A percentile compares a stretch with the other conserved stretches of the same genome.
Conservation (phyloP, 2,797 vertebrate genomes). For the Myotis planiceps region DNA sequence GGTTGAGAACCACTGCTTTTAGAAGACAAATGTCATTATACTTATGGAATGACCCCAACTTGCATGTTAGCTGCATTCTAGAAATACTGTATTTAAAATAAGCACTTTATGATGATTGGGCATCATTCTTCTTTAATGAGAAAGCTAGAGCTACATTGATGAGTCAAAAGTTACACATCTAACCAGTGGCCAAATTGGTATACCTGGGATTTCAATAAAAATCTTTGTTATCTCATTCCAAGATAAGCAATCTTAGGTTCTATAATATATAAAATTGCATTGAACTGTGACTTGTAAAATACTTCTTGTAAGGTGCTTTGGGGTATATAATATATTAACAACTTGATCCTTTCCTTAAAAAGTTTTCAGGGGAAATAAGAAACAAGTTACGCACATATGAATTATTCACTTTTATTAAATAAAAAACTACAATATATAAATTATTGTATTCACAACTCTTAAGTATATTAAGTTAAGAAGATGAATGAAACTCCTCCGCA, state of each 20-base stretch:
- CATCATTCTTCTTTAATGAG: background rate
- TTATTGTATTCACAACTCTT: background rate
- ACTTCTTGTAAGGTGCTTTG: background rate
- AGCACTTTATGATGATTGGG: background rate
- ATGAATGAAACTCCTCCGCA: background rate
- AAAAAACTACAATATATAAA: background rate
- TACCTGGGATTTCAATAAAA: background rate
- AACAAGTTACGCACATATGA: background rate
- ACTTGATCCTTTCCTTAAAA: background rate
- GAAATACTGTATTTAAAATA: background rate
- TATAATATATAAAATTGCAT: background rate
- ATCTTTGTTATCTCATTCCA: background rate
- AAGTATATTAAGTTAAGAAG: background rate
- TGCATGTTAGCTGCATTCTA: background rate
- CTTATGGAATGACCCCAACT: background rate
- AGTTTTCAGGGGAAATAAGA: background rate
- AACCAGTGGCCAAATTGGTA: background rate
- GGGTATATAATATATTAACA: background rate
- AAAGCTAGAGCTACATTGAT: background rate
- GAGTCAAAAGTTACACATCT: background rate
- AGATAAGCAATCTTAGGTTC: background rate
- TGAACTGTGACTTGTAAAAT: background rate
- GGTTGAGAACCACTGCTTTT: too few species aligned
- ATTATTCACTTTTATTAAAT: background rate
- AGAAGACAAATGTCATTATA: background rate